Evolutionary conservation across 2,888 invertebrate species (phyloP), one percentile per base, ranked within the genome.

Genomic region (Hemicrepidius hirtus): DNA sequence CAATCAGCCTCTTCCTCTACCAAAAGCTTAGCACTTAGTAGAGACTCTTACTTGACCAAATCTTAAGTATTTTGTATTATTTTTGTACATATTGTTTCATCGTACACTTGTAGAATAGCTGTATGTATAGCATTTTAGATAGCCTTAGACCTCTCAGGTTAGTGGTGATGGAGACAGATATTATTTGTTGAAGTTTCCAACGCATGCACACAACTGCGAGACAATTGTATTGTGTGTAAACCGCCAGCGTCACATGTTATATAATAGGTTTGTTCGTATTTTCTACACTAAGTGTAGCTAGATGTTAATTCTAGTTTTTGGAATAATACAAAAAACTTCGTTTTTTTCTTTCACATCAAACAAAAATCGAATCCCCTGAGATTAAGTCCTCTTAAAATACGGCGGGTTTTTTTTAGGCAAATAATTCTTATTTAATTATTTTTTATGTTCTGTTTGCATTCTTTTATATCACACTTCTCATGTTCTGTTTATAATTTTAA

Each of bases 71-170:
- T 83, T 81, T 84, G 82, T 84, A 84, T 85, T 83, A 84, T 85
- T 84, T 80, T 84, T 86, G 86, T 86, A 86, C 78, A 85, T 86
- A 85, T 82, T 84, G 83, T 84, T 85, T 84, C 83, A 81, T 83
- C 85, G 82, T 84, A 82, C 84, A 85, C 83, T 77, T 83, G 86
- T 86, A 86, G 86, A 83, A 80, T 87, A 86, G 86, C 84, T 86
- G 85, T 87, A 87, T 87, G 86, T 85, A 87, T 87, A 87, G 87
- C 86, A 87, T 85, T 82, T 86, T 86, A 85, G 83, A 85, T 86
- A 87, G 87, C 85, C 81, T 83, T 86, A 85, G 85, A 71, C 81
- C 81, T 84, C 84, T 84, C 84, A 85, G 85, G 84, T 85, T 85
- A 85, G 84, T 86, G 84, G 84, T 84, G 84, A 82, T 85, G 83